phyloP scores from a whole-genome alignment of 2,888 invertebrate species.

The Cancer borealis region DNA sequence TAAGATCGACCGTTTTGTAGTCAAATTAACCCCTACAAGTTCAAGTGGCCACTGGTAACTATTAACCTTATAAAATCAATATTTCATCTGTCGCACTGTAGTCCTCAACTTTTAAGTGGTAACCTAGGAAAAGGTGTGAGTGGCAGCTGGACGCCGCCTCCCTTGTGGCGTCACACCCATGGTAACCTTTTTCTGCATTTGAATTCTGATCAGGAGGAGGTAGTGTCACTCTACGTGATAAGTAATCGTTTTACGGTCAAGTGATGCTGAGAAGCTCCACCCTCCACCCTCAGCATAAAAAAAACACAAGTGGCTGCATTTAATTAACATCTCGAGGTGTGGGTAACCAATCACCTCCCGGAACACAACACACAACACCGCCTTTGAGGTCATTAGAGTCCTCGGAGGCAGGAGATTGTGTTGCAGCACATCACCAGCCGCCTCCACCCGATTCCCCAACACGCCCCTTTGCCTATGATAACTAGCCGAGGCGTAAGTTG shows the following conservation, averaged over 20 bases:
- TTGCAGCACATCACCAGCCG: background rate
- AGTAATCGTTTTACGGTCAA: background rate
- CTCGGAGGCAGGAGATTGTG: background rate
- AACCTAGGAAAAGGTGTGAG: background rate
- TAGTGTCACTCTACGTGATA: background rate
- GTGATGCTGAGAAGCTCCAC: background rate
- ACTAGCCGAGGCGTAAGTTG: background rate
- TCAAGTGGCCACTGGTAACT: background rate
- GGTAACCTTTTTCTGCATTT: background rate
- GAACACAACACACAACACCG: background rate
- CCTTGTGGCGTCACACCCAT: background rate
- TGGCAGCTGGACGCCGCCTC: background rate
- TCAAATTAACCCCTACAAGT: constrained; percentile 29
- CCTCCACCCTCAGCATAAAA: background rate
- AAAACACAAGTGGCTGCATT: background rate
- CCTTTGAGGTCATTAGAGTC: background rate
- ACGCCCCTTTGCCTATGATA: background rate
- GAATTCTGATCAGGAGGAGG: background rate
- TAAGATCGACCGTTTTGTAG: constrained; percentile 33
- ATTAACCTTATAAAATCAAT: constrained; percentile 23
- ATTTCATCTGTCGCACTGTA: background rate
- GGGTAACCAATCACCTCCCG: background rate
- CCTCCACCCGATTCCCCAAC: background rate
- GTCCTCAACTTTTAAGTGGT: background rate
- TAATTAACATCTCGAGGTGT: constrained; percentile 29